Percentiles rank a stretch among this genome's conserved stretches.
Conservation (phyloP, 2,797 vertebrate species). For the Poeciliopsis infans region DNA sequence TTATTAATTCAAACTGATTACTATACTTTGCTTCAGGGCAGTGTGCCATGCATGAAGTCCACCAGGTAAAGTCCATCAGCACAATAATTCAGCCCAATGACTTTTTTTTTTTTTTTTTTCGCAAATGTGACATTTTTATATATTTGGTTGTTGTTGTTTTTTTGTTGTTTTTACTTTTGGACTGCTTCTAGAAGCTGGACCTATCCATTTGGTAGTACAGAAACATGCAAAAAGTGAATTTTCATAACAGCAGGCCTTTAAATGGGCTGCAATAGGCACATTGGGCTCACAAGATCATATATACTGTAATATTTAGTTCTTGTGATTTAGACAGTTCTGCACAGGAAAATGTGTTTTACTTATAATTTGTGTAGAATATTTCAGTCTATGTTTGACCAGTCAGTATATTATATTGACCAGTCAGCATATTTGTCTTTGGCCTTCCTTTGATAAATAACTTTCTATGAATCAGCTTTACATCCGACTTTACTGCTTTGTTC, state of each 20-base stretch:
- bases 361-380: neutral
- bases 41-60: no score
- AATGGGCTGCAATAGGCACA: neutral
- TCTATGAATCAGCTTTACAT: neutral
- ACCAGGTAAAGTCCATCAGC: no score
- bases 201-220: no score
- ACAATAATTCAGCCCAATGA: no score
- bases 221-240: no score
- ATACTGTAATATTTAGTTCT: neutral
- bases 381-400: neutral
- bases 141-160: no score
- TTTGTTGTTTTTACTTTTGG: no score
- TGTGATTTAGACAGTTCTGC: neutral
- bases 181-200: no score
- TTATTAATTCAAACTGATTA: no score
- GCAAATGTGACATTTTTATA: no score
- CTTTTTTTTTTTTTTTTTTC: accelerated
- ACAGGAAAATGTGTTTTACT: neutral
- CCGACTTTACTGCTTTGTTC: neutral
- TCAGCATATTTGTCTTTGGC: neutral
- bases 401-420: neutral
- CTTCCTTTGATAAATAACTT: neutral
- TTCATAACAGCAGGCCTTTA: no score
- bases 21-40: no score
- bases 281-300: neutral